phyloP scores from a whole-genome alignment of 2,888 invertebrate genomes.

The Machimus rusticus region DNA sequence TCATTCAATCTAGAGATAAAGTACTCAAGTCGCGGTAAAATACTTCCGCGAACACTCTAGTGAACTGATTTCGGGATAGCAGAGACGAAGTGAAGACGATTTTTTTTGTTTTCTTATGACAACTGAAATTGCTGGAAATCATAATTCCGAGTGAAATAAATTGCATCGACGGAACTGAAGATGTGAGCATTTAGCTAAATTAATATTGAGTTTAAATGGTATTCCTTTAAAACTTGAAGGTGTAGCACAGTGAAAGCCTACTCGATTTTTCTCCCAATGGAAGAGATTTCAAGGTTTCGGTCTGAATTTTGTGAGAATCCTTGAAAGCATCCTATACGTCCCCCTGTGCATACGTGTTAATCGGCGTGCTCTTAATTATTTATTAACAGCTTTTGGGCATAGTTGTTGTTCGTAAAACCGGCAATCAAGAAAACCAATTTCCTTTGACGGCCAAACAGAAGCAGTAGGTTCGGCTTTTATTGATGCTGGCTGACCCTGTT shows the following conservation, averaged over 20 bases:
- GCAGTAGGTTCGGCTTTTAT: neutral
- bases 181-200: slow-evolving; percentile 43
- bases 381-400: neutral
- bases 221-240: neutral
- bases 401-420: neutral
- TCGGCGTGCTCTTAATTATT: neutral
- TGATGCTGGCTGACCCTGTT: neutral
- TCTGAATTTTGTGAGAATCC: neutral
- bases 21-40: neutral
- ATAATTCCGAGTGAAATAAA: slow-evolving; percentile 41
- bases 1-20: neutral
- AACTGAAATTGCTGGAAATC: neutral
- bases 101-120: slow-evolving; percentile 16
- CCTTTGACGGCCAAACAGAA: neutral
- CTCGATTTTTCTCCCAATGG: neutral
- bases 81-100: neutral
- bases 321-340: neutral
- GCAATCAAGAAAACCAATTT: neutral
- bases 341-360: neutral
- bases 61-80: neutral
- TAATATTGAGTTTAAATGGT: neutral
- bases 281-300: neutral
- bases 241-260: too few relatives aligned
- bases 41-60: neutral
- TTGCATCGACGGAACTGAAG: slow-evolving; percentile 50